Evolutionary conservation across 2,113 vertebrate genomes (phyloP), one percentile per base, ranked within the genome.

Genomic region (Xyrauchen texanus): DNA sequence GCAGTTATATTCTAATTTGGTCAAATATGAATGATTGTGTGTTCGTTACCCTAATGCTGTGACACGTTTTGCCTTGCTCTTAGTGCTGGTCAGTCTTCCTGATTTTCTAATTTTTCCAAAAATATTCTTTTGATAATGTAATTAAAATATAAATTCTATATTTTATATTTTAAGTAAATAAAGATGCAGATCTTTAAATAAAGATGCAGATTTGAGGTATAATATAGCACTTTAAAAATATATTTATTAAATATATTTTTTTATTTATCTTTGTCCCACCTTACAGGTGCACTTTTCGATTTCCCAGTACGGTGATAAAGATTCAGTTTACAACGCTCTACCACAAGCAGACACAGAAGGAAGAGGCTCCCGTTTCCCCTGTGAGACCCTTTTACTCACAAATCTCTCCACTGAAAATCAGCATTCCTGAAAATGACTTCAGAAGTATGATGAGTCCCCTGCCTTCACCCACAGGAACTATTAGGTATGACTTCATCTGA

Each of bases 281-380:
- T 49, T 74, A 13, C 66, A 99, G 98, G 87, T 99, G 98, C 88
- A 94, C 96, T 61, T 95, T 99, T 85, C 95, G 98, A 47, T 99
- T 99, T 85, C 98, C 98, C 78, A 99, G 97, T 86, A 99, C 98
- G 0, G 94, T 95, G 63, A 99, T 99, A 89, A 99, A 98, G 93
- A 98, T 99, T 90, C 95, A 97, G 88, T 99, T 99, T 79, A 94
- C 93, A 0, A 92, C 96, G 3, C 92, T 99, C 80, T 94, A 94
- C 89, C 94, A 93, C 68, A 90, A 89, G 49, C 95, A 96, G 72
- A 91, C 93, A 78, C 90, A 86, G 78, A 89, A 91, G 78, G 94
- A 95, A 84, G 92, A 93, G 79, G 88, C 92, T 6, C 94, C 95
- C 0, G 90, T 94, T 0, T 95, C 95, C 7, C 94, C 95, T 0